Evolutionary conservation across 2,888 invertebrate genomes (phyloP), one percentile per base, ranked within the genome.

Genomic region (Polyploca ridens): DNA sequence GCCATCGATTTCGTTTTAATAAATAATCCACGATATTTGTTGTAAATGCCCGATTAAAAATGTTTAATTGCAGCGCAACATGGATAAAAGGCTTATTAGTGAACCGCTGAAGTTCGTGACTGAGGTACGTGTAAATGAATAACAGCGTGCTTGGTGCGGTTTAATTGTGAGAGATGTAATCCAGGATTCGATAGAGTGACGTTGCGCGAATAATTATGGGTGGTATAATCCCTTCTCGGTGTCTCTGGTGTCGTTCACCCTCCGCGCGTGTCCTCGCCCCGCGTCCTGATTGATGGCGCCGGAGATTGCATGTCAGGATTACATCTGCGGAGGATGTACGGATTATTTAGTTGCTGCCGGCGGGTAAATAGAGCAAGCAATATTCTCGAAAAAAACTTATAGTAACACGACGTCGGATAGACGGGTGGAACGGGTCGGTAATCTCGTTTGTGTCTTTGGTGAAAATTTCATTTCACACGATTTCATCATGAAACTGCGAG

Each of bases 271-370:
- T 72, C 74, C 68, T 73, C 76, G 72, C 75, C 74, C 77, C 69
- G 69, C 77, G 65, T 64, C 66, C 81, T 91, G 91, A 92, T 92
- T 92, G 91, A 92, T 92, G 86, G 88, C 82, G 76, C 85, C 90
- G 92, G 90, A 92, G 91, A 92, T 92, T 92, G 91, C 91, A 90
- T 90, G 91, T 90, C 91, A 90, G 90, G 91, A 90, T 91, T 91
- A 92, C 89, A 91, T 89, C 90, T 90, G 86, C 84, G 85, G 83
- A 87, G 91, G 90, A 91, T 90, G 88, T 90, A 82, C 85, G 90
- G 90, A 89, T 90, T 91, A 91, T 91, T 90, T 90, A 90, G 91
- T 87, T 86, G 79, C 82, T 86, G 81, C 82, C 81, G 80, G 79
- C 75, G 82, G 73, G 82, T 87, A 85, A 89, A 90, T 89, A 86